Conservation (phyloP, 2,888 invertebrate genomes). For the Phyllotreta cruciferae region DNA sequence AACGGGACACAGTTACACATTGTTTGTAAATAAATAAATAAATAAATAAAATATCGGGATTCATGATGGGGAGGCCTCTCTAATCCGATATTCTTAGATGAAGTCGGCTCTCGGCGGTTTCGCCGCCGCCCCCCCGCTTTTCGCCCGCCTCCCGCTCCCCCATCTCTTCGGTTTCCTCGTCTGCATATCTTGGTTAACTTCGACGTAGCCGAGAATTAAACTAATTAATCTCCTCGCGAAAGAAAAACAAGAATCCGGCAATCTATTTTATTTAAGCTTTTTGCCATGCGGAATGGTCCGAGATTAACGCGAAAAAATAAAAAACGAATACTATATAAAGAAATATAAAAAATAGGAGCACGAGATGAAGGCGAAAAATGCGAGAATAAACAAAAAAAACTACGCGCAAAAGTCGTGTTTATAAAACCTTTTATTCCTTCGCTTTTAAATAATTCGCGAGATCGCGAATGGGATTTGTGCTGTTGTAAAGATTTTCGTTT, state of each 20-base stretch:
- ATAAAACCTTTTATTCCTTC: slow-evolving; percentile 25
- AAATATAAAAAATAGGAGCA: too few relatives aligned
- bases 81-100: too few relatives aligned
- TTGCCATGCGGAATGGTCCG: slow-evolving; percentile 44
- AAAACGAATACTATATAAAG: too few relatives aligned
- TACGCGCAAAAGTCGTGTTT: slow-evolving; percentile 24
- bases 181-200: slow-evolving; percentile 42
- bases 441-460: slow-evolving; percentile 25
- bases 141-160: too few relatives aligned
- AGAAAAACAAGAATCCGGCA: slow-evolving; percentile 50
- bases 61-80: too few relatives aligned
- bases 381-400: slow-evolving; percentile 1
- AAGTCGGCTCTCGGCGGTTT: too few relatives aligned
- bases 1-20: too few relatives aligned
- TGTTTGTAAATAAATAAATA: too few relatives aligned
- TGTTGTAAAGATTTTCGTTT: slow-evolving; percentile 20
- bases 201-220: slow-evolving; percentile 52
- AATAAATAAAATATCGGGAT: too few relatives aligned
- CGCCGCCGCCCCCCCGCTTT: too few relatives aligned
- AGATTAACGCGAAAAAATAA: slow-evolving; percentile 15
- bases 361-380: too few relatives aligned
- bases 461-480: slow-evolving; percentile 1
- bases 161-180: too few relatives aligned
- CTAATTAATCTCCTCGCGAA: slow-evolving; percentile 54
- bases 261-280: slow-evolving; percentile 54